These are phyloP conservation scores for Tipula helvola DNA, from an alignment of 2,888 invertebrate genomes.

Conservation along the genomic window DNA sequence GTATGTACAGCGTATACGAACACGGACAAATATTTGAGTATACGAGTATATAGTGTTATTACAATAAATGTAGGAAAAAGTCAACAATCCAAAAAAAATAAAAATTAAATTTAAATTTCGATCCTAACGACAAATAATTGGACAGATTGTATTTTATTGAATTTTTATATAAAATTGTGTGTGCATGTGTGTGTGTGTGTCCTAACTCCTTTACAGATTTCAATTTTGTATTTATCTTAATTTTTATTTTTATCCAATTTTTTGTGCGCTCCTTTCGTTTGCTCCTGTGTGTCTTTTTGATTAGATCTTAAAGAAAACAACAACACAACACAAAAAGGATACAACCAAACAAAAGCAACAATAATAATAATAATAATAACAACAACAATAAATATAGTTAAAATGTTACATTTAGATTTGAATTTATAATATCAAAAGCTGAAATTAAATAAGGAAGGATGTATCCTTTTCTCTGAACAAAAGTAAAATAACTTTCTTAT, in stretches of 20 bases:
- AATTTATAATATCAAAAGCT: neutral
- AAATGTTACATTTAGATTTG: slow-evolving; percentile 4
- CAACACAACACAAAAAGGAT: neutral
- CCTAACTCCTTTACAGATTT: neutral
- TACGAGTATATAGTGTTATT: neutral
- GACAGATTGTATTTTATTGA: slow-evolving; percentile 4
- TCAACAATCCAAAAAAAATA: neutral
- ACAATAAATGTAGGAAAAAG: neutral
- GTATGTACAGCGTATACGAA: neutral
- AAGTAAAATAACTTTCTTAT: neutral
- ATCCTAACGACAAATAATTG: neutral
- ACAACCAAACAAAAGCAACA: neutral
- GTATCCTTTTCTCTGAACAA: neutral
- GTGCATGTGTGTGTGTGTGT: too few species aligned
- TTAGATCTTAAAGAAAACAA: neutral
- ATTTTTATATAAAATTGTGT: neutral
- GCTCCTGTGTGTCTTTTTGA: neutral
- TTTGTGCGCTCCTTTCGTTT: neutral
- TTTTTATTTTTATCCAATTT: neutral
- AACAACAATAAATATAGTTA: neutral
- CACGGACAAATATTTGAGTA: neutral
- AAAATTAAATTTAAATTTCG: neutral
- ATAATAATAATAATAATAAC: neutral
- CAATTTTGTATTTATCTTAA: neutral
- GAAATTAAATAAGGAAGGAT: neutral